Percentiles rank a stretch among this genome's conserved stretches.
Conservation (phyloP, 2,113 vertebrate genomes). For the Otis tarda region DNA sequence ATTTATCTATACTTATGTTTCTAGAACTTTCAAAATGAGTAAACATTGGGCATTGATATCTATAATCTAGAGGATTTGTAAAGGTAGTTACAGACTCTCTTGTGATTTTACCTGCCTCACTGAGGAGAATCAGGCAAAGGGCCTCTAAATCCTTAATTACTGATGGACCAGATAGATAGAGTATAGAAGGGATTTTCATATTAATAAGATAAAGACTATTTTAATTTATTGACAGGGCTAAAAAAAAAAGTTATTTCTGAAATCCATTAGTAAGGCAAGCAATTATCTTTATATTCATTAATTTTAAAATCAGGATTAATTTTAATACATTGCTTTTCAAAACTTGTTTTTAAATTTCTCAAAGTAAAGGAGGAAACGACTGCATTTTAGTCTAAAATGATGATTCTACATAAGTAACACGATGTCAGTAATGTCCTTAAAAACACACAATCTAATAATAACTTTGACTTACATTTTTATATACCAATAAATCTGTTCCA, state of each 20-base stretch:
- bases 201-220: constrained; percentile 13
- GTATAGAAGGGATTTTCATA: constrained; percentile 13
- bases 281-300: neutral
- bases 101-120: neutral
- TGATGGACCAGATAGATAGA: neutral
- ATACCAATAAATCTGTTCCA: neutral
- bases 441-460: neutral
- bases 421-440: neutral
- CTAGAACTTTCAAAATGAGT: neutral
- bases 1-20: neutral
- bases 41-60: neutral
- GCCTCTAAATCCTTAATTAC: constrained; percentile 28
- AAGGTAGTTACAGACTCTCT: neutral
- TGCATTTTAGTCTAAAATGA: neutral
- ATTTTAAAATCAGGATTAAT: neutral
- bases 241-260: neutral
- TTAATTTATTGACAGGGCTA: constrained; percentile 9
- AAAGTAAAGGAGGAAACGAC: neutral
- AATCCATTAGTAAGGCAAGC: neutral
- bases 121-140: neutral
- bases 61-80: neutral
- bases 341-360: neutral
- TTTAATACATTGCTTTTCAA: neutral
- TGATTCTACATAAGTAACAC: neutral
- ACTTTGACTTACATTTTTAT: neutral